A percentile compares a stretch with the other conserved stretches of the same genome.
Conservation (phyloP, 2,888 invertebrate genomes). For the Criorhina ranunculi region DNA sequence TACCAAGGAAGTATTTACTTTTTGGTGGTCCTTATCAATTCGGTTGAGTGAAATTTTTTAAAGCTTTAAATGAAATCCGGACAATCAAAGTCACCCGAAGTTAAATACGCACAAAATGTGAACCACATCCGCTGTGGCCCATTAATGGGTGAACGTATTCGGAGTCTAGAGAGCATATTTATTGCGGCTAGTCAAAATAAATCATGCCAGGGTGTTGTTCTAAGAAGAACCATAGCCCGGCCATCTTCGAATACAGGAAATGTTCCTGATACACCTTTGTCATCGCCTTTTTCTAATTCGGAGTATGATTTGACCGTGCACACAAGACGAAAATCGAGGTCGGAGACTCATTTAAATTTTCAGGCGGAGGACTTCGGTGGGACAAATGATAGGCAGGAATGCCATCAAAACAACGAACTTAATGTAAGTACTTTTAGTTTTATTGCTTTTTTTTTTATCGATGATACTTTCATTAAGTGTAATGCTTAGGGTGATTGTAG, state of each 20-base stretch:
- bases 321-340: slow-evolving; percentile 51
- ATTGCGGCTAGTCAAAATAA: slow-evolving; percentile 25
- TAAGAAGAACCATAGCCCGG: slow-evolving; percentile 35
- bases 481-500: background rate
- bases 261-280: slow-evolving; percentile 51
- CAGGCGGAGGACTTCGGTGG: slow-evolving; percentile 42
- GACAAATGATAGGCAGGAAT: slow-evolving; percentile 4
- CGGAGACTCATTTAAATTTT: slow-evolving; percentile 55
- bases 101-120: slow-evolving; percentile 24
- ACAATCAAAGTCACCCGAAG: slow-evolving; percentile 44
- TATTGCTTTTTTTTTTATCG: slow-evolving; percentile 1
- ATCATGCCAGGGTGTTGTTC: slow-evolving; percentile 30
- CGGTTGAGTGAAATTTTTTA: slow-evolving; percentile 39
- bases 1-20: slow-evolving; percentile 27
- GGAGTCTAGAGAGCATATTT: slow-evolving; percentile 56
- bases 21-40: background rate
- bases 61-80: slow-evolving; percentile 62
- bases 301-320: slow-evolving; percentile 48
- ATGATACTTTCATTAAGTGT: background rate
- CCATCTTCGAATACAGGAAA: slow-evolving; percentile 40
- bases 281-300: slow-evolving; percentile 52
- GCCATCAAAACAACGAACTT: slow-evolving; percentile 35
- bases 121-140: slow-evolving; percentile 16
- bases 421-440: slow-evolving; percentile 50
- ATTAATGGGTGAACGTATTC: slow-evolving; percentile 48